Percentiles rank a stretch among this genome's conserved stretches.
Conservation (phyloP, 2,113 vertebrate species). For the Taurulus bubalis region DNA sequence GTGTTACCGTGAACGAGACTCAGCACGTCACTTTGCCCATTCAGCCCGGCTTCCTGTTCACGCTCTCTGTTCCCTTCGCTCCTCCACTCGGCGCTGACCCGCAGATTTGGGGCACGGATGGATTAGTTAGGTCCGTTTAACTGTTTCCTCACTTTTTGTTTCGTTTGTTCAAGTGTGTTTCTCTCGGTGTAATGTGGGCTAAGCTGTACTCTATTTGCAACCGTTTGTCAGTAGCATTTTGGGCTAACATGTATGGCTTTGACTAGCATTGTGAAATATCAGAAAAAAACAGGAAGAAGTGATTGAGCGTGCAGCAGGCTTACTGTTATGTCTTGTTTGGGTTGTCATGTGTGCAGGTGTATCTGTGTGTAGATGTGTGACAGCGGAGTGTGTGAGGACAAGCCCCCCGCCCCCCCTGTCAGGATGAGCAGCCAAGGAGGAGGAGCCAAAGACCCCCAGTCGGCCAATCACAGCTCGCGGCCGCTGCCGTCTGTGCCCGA, state of each 20-base stretch:
- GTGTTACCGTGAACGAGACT: slow-evolving; percentile 52
- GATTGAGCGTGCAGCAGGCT: neutral
- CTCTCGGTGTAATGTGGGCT: neutral
- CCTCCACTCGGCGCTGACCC: slow-evolving; percentile 16
- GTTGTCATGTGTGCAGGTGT: slow-evolving; percentile 54
- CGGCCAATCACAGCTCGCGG: slow-evolving; percentile 92
- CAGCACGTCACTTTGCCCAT: slow-evolving; percentile 56
- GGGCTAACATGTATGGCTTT: neutral
- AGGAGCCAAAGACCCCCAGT: slow-evolving; percentile 90
- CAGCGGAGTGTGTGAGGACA: slow-evolving; percentile 87
- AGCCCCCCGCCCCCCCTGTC: slow-evolving; percentile 97
- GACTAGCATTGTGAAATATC: slow-evolving; percentile 29
- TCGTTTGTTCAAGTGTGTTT: neutral
- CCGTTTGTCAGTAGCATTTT: neutral
- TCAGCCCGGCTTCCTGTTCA: slow-evolving; percentile 63
- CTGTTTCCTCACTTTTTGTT: neutral
- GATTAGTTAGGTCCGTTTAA: slow-evolving; percentile 21
- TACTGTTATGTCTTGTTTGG: neutral
- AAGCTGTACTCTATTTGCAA: neutral
- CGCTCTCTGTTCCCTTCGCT: slow-evolving; percentile 46
- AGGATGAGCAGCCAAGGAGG: slow-evolving; percentile 95
- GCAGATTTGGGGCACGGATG: slow-evolving; percentile 26
- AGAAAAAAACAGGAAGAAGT: slow-evolving; percentile 61
- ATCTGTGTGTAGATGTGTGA: slow-evolving; percentile 82
- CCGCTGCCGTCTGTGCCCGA: slow-evolving; percentile 96